Conservation (phyloP, 2,113 vertebrate genomes). For the Anarrhichthys ocellatus region DNA sequence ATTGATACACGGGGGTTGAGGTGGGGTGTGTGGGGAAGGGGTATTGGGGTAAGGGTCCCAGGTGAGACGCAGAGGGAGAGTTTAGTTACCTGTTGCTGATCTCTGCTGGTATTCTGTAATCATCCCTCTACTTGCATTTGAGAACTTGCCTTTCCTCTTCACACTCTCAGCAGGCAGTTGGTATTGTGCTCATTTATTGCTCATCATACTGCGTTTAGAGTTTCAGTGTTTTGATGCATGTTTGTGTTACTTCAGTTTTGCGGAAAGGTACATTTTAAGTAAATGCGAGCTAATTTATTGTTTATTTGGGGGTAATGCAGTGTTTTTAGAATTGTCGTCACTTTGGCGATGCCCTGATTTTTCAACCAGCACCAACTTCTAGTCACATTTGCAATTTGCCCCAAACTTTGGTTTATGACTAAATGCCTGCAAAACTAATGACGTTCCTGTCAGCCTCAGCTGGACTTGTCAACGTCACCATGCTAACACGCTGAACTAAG, state of each 20-base stretch:
- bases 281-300: background rate
- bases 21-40: slow-evolving; percentile 24
- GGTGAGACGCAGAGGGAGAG: slow-evolving; percentile 50
- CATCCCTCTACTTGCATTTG: slow-evolving; percentile 7
- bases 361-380: background rate
- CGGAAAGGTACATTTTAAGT: background rate
- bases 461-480: background rate
- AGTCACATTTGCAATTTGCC: background rate
- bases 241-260: background rate
- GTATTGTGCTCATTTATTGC: background rate
- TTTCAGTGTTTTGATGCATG: background rate
- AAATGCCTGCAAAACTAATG: background rate
- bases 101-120: slow-evolving; percentile 51
- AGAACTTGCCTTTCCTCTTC: slow-evolving; percentile 9
- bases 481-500: background rate
- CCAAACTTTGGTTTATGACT: background rate
- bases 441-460: background rate
- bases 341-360: background rate
- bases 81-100: slow-evolving; percentile 58
- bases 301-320: too few relatives aligned
- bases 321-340: background rate
- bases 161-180: background rate
- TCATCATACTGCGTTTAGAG: background rate
- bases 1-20: slow-evolving; percentile 73
- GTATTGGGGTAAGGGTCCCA: slow-evolving; percentile 46